phyloP scores from a whole-genome alignment of 37 sponge, comb jelly and placozoan species.

The Lycopodina hypogea region DNA sequence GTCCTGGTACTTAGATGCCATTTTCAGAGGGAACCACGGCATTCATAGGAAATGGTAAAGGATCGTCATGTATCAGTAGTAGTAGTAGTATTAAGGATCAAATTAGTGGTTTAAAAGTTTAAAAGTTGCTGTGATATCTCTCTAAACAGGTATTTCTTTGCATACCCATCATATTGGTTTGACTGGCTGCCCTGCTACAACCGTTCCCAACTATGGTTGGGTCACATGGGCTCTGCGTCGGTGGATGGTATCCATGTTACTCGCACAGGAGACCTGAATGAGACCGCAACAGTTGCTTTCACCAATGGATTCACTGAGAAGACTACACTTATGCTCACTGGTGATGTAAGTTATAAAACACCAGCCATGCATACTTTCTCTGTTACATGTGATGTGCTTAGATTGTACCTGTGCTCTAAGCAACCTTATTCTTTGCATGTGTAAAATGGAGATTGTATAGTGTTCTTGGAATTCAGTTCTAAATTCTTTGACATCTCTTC shows the following conservation, averaged over 20 bases:
- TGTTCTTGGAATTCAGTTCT: no score
- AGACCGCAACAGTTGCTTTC: no score
- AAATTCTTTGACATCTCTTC: no score
- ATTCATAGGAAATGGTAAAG: conserved; percentile 69
- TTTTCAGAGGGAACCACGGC: conserved; percentile 71
- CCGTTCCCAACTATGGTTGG: not conserved
- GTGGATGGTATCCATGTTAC: not conserved
- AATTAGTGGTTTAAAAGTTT: no score
- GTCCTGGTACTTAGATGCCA: conserved; percentile 92
- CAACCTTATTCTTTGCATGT: no score
- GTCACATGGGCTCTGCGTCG: not conserved
- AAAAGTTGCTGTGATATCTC: no score
- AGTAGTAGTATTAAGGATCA: no score
- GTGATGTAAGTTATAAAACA: not conserved
- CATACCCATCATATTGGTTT: conserved; percentile 58
- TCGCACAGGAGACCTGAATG: not conserved
- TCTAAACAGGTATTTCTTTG: conserved; percentile 52
- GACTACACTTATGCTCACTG: not conserved
- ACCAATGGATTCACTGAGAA: not conserved
- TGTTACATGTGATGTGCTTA: no score
- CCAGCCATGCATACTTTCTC: no score
- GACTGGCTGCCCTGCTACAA: conserved; percentile 13
- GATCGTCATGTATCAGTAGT: no score
- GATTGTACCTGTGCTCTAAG: no score
- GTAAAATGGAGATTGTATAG: no score